Conservation (phyloP, 2,797 vertebrate genomes). For the Oceanodroma leucorhoa region DNA sequence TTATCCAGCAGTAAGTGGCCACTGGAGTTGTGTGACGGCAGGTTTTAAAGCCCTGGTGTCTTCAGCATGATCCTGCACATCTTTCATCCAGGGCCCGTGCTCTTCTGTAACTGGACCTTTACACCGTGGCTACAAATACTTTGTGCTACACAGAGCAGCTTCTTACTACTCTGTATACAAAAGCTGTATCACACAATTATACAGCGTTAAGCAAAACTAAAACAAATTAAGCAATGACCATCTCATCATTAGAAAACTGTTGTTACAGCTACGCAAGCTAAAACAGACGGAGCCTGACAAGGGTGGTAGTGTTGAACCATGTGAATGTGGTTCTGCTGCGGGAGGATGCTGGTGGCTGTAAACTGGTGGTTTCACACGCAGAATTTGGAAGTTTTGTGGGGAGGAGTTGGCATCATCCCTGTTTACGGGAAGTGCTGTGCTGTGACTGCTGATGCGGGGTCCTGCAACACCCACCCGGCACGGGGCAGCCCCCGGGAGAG, state of each 20-base stretch:
- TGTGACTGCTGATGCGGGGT: neutral
- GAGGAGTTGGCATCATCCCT: neutral
- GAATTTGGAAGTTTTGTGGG: neutral
- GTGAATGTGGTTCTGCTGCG: accelerated
- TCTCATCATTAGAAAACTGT: neutral
- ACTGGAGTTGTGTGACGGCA: neutral
- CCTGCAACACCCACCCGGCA: neutral
- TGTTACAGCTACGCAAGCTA: neutral
- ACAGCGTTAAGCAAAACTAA: neutral
- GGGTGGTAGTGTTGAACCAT: neutral
- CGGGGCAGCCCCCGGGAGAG: accelerated
- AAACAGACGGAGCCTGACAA: neutral
- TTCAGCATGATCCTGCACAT: neutral
- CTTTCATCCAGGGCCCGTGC: accelerated
- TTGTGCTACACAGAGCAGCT: neutral
- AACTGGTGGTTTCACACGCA: neutral
- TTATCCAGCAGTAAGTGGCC: neutral
- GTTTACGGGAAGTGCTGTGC: accelerated
- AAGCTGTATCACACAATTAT: neutral
- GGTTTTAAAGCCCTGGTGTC: neutral
- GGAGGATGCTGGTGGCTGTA: neutral
- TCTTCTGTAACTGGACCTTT: neutral
- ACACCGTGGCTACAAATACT: neutral
- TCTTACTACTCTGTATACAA: neutral
- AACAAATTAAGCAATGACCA: neutral